Evolutionary conservation across 2,113 vertebrate species (phyloP).

Genomic region (Motacilla tschutschensis): DNA sequence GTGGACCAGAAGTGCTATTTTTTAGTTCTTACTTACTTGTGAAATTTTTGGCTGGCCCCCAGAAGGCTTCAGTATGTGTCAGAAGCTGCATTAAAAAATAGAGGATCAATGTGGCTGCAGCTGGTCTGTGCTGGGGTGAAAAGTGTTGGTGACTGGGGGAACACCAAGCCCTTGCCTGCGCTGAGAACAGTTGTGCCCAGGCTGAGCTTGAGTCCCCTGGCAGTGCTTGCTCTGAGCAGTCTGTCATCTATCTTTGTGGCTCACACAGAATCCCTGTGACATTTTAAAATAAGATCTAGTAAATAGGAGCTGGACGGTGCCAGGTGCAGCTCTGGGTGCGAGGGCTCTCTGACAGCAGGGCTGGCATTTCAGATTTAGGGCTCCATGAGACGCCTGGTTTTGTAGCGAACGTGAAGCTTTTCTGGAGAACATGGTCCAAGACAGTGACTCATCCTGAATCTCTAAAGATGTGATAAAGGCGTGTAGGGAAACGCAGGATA

Average conservation of each 20-base stretch:
- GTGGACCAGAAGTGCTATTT: neutral
- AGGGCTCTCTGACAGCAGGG: neutral
- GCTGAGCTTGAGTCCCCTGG: neutral
- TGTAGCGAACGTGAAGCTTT: neutral
- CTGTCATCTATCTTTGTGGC: neutral
- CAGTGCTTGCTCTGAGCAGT: neutral
- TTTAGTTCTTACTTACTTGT: neutral
- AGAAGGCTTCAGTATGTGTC: neutral
- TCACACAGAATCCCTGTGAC: conserved; percentile 2
- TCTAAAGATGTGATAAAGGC: neutral
- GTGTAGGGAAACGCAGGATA: conserved; percentile 14
- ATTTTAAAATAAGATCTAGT: conserved; percentile 29
- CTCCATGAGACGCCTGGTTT: neutral
- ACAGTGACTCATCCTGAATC: conserved; percentile 26
- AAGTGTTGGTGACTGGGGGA: neutral
- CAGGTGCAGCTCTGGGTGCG: neutral
- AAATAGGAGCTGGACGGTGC: neutral
- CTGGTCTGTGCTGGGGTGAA: neutral
- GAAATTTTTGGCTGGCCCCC: neutral
- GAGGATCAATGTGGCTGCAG: neutral
- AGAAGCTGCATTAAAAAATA: neutral
- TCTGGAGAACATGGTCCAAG: neutral
- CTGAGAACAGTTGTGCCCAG: neutral
- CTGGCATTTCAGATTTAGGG: conserved; percentile 26
- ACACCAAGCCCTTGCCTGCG: rapidly evolving